Conservation (phyloP, 2,113 vertebrate genomes). For the Nothocercus julius region DNA sequence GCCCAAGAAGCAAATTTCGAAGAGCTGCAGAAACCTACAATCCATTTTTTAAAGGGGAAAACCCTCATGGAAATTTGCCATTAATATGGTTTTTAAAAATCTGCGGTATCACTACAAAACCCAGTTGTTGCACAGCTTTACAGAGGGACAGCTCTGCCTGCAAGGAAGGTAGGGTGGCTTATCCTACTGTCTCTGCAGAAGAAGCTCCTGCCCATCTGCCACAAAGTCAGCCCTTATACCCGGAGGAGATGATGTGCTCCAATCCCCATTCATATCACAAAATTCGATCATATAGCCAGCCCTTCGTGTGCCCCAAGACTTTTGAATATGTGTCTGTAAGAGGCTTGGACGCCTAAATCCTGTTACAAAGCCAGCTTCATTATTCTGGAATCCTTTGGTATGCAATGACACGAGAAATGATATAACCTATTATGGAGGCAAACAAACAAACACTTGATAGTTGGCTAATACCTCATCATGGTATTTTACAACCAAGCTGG, state of each 20-base stretch:
- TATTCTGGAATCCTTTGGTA: neutral
- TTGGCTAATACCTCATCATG: neutral
- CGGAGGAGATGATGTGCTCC: neutral
- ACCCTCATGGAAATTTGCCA: neutral
- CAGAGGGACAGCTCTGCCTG: neutral
- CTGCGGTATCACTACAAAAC: neutral
- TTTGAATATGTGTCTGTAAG: neutral
- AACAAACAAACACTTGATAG: neutral
- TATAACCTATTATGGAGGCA: neutral
- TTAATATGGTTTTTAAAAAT: neutral
- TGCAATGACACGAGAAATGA: neutral
- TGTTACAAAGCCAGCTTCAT: neutral
- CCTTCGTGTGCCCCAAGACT: neutral
- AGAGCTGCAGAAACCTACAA: neutral
- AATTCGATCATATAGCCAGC: neutral
- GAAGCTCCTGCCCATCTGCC: neutral
- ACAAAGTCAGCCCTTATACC: neutral
- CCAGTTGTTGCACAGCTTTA: neutral
- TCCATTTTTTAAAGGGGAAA: neutral
- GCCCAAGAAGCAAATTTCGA: neutral
- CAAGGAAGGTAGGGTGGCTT: fast-evolving
- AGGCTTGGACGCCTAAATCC: neutral
- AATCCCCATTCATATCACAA: neutral
- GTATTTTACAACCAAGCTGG: neutral
- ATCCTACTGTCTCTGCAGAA: neutral